Percentiles rank a stretch among this genome's conserved stretches.
These are phyloP conservation scores for Synergus gifuensis DNA, from an alignment of 2,888 invertebrate species.

Conservation along the genomic window DNA sequence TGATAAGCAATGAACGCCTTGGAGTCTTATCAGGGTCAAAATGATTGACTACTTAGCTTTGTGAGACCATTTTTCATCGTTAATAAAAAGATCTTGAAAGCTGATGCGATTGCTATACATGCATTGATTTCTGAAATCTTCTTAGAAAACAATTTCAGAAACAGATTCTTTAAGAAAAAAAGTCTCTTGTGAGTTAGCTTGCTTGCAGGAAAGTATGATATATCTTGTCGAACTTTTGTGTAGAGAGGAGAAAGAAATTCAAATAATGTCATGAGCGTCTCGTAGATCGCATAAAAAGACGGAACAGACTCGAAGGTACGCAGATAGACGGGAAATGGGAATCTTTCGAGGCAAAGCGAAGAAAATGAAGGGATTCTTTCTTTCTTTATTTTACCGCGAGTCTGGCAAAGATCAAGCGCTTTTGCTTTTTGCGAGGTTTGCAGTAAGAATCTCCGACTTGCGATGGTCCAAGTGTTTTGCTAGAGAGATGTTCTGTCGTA, in stretches of 20 bases:
- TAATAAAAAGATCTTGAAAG: neutral
- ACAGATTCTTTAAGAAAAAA: neutral
- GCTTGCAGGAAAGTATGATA: neutral
- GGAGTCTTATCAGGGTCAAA: neutral
- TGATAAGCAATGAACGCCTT: neutral
- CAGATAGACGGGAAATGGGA: constrained; percentile 24
- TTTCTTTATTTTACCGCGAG: constrained; percentile 15
- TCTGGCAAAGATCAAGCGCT: constrained; percentile 42
- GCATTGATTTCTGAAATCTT: neutral
- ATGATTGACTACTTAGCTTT: neutral
- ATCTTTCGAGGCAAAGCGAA: constrained; percentile 12
- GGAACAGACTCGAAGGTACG: constrained; percentile 32
- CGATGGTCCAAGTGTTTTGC: constrained; percentile 30
- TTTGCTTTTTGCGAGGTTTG: constrained; percentile 36
- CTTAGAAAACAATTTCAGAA: neutral
- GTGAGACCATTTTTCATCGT: neutral
- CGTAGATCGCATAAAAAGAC: constrained; percentile 19
- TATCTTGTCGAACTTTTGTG: constrained; percentile 1
- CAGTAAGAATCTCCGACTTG: constrained; percentile 32
- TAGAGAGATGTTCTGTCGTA: constrained; percentile 10
- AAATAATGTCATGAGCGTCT: constrained; percentile 37
- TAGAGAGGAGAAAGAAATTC: constrained; percentile 28
- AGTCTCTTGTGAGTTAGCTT: neutral
- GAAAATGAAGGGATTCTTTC: constrained; percentile 22
- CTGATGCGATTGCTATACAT: neutral